Evolutionary conservation across 2,113 vertebrate species (phyloP), one percentile per base, ranked within the genome.

Genomic region (Nyctibius bracteatus): DNA sequence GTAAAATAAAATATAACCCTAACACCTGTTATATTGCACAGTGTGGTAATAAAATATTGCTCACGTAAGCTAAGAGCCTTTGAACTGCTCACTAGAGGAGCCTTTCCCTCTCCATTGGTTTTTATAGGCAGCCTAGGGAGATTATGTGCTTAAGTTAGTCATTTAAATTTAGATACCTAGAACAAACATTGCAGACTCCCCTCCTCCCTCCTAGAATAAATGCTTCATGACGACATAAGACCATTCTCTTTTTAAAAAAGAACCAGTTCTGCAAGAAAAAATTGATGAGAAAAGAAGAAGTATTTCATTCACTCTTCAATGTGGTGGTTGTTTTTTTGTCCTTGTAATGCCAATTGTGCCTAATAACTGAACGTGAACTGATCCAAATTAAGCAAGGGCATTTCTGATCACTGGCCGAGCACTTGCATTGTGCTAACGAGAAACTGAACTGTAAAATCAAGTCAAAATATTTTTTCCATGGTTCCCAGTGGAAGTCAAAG

Each of bases 331-430:
- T 4, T 59, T 81, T 77, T 72, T 92, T 92, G 81, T 47, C 81
- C 63, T 63, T 78, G 80, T 59, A 27, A 19, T 15, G 33, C n/a
- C 83, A 65, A 0, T 79, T 84, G 57, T 84, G 75, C 72, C 25
- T 88, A 75, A 95, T 82, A 92, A 92, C 49, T 80, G 85, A 66
- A 66, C 2, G 0, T 70, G 77, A 94, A 97, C 92, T 1, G 18
- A 95, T 91, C 95, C 95, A 94, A 94, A 97, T 97, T 47, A 94
- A 92, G 73, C 61, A 83, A 90, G 91, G 91, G 81, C 81, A 92
- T 94, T 90, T 90, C 96, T 86, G 93, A 96, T 82, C 83, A 73
- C 93, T 94, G 66, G 82, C 97, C 27, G 94, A 94, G 86, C 1
- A 4, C 65, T 96, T 8, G 1, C 44, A 79, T 31, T 62, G 30